Conservation (phyloP, 2,888 invertebrate species). For the Harpalus rubripes region DNA sequence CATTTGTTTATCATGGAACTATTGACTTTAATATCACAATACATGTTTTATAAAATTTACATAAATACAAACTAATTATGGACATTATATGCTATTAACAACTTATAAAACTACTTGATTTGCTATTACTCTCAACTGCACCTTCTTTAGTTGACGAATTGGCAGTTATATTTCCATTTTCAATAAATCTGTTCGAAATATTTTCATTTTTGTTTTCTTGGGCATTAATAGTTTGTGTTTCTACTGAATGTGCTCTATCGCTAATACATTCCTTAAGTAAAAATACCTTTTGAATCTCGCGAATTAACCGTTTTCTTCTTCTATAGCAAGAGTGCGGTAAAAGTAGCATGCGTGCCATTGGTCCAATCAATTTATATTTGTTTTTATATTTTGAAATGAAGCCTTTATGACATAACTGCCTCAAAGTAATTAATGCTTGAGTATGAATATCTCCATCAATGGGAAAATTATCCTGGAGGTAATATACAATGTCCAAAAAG, state of each 20-base stretch:
- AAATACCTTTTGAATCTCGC: constrained; percentile 41
- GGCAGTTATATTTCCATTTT: neutral
- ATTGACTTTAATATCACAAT: constrained; percentile 17
- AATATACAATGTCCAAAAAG: constrained; percentile 62
- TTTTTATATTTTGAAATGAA: constrained; percentile 59
- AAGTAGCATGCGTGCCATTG: constrained; percentile 66
- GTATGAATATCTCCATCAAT: constrained; percentile 68
- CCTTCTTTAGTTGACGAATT: too few relatives aligned
- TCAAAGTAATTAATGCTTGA: constrained; percentile 67
- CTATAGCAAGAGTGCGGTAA: constrained; percentile 46
- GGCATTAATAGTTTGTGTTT: neutral
- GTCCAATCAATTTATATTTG: constrained; percentile 66
- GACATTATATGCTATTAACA: neutral
- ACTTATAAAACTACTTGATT: neutral
- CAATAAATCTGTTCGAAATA: neutral
- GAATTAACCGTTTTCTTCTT: constrained; percentile 53
- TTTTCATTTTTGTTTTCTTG: neutral
- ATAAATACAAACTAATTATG: neutral
- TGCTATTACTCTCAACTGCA: neutral
- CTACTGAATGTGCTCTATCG: neutral
- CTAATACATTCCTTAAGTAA: neutral
- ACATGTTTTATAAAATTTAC: neutral
- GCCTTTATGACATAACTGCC: constrained; percentile 67
- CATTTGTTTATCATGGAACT: constrained; percentile 34
- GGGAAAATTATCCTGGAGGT: constrained; percentile 61